phyloP scores from a whole-genome alignment of 2,113 vertebrate species.

The Beaufortia kweichowensis region DNA sequence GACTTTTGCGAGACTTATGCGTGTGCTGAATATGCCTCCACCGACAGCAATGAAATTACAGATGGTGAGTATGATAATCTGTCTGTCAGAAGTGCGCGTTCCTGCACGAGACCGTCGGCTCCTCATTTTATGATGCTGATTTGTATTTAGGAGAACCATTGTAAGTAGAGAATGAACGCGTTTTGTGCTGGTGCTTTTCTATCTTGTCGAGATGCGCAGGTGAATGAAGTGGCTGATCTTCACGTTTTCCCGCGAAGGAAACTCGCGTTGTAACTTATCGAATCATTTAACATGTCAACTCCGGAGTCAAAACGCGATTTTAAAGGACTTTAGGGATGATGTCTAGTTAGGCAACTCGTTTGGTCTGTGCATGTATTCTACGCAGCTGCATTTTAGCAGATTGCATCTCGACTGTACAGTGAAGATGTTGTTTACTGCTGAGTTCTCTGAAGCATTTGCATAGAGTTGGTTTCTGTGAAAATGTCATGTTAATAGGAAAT shows the following conservation, averaged over 20 bases:
- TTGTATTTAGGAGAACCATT: not conserved
- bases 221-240: not conserved
- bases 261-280: not conserved
- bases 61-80: constrained; percentile 69
- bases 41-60: constrained; percentile 74
- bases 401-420: not conserved
- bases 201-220: not conserved
- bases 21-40: constrained; percentile 66
- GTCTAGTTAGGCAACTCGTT: not conserved
- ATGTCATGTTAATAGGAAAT: not conserved
- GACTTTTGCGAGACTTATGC: constrained; percentile 66
- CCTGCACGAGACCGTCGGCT: not conserved
- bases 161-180: not conserved
- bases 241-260: not conserved
- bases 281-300: not conserved
- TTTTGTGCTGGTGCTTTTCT: not conserved
- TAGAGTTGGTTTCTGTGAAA: not conserved
- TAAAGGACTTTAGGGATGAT: not conserved
- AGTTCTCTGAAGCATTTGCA: not conserved
- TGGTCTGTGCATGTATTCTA: not conserved
- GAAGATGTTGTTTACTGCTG: not conserved
- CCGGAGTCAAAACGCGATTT: not conserved
- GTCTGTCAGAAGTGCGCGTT: not conserved
- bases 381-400: not conserved
- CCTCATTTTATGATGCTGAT: not conserved